These are phyloP conservation scores for Heloderma charlesbogerti DNA, from an alignment of 2,113 vertebrate species.

Conservation along the genomic window DNA sequence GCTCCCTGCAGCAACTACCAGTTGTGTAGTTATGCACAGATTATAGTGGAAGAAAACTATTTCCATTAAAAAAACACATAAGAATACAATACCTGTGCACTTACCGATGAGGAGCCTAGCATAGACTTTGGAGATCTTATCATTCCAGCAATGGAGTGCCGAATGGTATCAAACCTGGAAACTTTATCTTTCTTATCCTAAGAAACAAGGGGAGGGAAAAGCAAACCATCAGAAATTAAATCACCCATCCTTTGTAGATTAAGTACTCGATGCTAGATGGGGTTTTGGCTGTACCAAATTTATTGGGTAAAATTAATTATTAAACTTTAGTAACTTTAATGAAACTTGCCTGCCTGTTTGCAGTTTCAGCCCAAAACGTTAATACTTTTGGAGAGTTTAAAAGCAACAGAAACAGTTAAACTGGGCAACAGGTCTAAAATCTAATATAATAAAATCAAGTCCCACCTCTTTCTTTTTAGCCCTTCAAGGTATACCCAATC, in stretches of 20 bases:
- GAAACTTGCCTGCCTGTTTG: not conserved
- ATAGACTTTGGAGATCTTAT: slow-evolving; percentile 92
- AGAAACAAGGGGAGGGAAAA: slow-evolving; percentile 47
- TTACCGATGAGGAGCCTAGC: slow-evolving; percentile 90
- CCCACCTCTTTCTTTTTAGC: not conserved
- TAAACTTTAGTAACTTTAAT: not conserved
- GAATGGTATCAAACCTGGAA: slow-evolving; percentile 95
- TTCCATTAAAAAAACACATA: not conserved
- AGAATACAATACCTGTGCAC: slow-evolving; percentile 59
- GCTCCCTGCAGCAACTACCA: not conserved
- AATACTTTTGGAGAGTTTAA: slow-evolving; percentile 26
- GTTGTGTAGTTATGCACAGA: not conserved
- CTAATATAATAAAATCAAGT: not conserved
- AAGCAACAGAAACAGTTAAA: not conserved
- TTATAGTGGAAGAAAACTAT: not conserved
- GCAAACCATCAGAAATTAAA: slow-evolving; percentile 32
- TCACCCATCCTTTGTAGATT: slow-evolving; percentile 14
- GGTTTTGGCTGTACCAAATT: not conserved
- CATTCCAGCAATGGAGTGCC: slow-evolving; percentile 95
- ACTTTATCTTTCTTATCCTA: slow-evolving; percentile 94
- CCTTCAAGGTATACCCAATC: not conserved
- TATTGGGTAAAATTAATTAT: not conserved
- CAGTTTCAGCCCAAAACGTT: rapidly evolving
- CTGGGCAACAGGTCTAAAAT: not conserved
- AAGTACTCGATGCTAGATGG: not conserved